Base-by-base conservation (phyloP, 2,113 vertebrate genomes). In the Lucifuga dentata region DNA sequence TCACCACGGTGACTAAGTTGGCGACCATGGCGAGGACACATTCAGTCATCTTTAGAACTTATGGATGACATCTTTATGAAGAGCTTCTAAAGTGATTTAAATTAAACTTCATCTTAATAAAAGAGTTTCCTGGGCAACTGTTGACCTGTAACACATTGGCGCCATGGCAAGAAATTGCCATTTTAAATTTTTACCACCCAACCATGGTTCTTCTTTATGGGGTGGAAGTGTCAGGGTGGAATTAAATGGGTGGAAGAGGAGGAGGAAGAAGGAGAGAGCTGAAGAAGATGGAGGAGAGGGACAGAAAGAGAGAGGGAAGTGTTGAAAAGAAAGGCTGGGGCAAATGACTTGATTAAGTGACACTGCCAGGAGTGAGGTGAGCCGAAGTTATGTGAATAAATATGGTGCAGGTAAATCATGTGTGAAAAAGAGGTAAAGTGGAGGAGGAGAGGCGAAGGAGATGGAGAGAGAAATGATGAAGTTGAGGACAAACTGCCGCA, bases 311-410 rank as follows among this genome's bases (percentile, higher is more conserved):
- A 5, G 24, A 29, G 38, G 19, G 20, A 8, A 20, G 5, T 26
- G 62, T 58, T 49, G 38, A 80, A 76, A 62, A 52, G 69, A 7
- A 7, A 29, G 46, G 73, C 56, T 17, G 57, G 61, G 44, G 65
- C 52, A 83, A 88, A 90, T 87, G 38, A 80, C 70, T 84, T 90
- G 89, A 90, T 86, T 68, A 88, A 92, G 77, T 71, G 65, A 77
- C 66, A 41, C 68, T 74, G 82, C 76, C 78, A 74, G 49, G 23
- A 74, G 57, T 65, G 55, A 78, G 75, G 76, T 66, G 70, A 85
- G 81, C 53, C 80, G 62, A 84, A 84, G 78, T 68, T 83, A 69
- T 80, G 70, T 69, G 80, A 84, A 86, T 70, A 85, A 88, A 84
- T 89, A 82, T 41, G 75, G 69, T 45, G 74, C 44, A 59, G 74